phyloP scores from a whole-genome alignment of 2,888 invertebrate genomes.

The Ectobius pallidus region DNA sequence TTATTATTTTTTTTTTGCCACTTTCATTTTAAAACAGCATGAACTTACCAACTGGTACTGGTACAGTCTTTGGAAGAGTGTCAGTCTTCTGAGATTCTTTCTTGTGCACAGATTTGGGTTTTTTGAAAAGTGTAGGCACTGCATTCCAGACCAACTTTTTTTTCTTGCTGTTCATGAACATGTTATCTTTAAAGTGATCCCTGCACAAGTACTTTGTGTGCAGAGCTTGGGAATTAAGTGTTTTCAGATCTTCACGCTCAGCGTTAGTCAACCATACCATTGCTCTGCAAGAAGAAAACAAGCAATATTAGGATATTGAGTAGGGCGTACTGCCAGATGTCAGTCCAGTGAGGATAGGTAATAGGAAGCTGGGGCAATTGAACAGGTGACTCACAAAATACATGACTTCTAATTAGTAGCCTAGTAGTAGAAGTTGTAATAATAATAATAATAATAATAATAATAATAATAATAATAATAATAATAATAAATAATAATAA shows the following conservation, averaged over 20 bases:
- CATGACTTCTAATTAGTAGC: not conserved
- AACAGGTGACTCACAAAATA: not conserved
- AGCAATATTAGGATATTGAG: not conserved
- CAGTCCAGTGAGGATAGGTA: not conserved
- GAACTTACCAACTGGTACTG: too few relatives aligned
- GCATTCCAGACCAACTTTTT: slow-evolving; percentile 38
- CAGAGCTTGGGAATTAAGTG: not conserved
- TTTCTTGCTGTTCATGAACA: slow-evolving; percentile 37
- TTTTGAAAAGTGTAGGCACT: slow-evolving; percentile 34
- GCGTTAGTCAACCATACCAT: slow-evolving; percentile 36
- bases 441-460: not conserved
- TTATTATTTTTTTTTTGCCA: too few relatives aligned
- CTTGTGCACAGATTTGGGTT: slow-evolving; percentile 4
- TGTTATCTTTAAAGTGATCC: slow-evolving; percentile 37
- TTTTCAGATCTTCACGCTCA: slow-evolving; percentile 37
- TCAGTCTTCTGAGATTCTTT: not conserved
- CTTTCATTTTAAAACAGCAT: too few relatives aligned
- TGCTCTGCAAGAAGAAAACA: slow-evolving; percentile 22
- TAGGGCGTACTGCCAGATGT: not conserved
- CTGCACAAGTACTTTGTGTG: slow-evolving; percentile 34
- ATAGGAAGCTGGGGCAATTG: not conserved
- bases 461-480: not conserved
- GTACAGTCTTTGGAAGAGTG: not conserved
- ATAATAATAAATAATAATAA: too few relatives aligned
- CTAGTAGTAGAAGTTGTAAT: not conserved